Evolutionary conservation across 1,140 invertebrate species (phyloP), one percentile per base, ranked within the genome.

Genomic region (Atta cephalotes): DNA sequence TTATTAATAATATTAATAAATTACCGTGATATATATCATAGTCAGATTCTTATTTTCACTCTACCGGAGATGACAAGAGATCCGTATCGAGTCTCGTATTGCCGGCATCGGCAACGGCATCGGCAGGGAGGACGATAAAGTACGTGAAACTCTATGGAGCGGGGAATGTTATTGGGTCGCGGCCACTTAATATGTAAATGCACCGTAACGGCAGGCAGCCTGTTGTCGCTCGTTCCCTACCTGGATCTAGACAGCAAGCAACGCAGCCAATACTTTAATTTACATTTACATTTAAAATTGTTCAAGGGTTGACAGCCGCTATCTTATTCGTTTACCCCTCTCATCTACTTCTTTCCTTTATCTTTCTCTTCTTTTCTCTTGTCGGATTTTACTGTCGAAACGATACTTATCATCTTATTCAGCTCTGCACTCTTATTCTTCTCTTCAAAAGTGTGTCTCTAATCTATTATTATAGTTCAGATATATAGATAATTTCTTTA

Each of bases 271-370:
- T 95, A 95, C 94, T 95, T 95, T 94, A 95, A 95, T 95, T 95
- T 94, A 94, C 94, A 95, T 95, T 94, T 94, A 94, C 94, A 95
- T 95, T 94, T 94, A 94, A 95, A 95, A 95, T 95, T 95, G 92
- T 92, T 94, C 92, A 94, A 95, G 93, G 91, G 87, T 91, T 94
- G 93, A 94, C 93, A 94, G 89, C 85, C 78, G 79, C 89, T 82
- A 90, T 86, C 89, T 89, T 89, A 85, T 81, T 82, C 80, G 51
- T 82, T 74, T 77, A 68, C 62, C 86, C 58, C 86, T 91, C 72
- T 84, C 82, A 89, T 88, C 80, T 77, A 49, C 21, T 12, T 45
- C 25, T 28, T 72, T 84, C 7, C 18, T 39, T 63, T 31, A 39
- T 18, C n/a, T 51, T 39, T 63, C n/a, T 39, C 35, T 68, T 21